Base-by-base conservation (phyloP, 35 echinoderm and acorn worm genomes). In the Apostichopus parvimensis region DNA sequence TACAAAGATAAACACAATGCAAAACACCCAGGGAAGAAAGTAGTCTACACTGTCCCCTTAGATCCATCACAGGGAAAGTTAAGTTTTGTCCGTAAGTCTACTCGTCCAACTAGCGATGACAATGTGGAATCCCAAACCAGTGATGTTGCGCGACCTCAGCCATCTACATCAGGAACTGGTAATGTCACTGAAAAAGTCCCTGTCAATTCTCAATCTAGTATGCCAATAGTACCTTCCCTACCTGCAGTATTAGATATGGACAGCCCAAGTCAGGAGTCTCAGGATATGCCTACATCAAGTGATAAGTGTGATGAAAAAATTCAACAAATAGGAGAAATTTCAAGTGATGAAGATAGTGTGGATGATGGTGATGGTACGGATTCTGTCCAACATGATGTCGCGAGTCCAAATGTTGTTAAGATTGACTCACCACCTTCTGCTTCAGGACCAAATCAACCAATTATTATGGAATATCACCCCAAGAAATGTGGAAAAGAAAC, bases 1-100 rank as follows among this genome's bases (percentile, higher is more conserved):
- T 88, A 88, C 86, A 88, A 88, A 88, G 22, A 66, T 18, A 61
- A 88, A 88, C 86, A 88, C 59, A 52, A 88, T 15, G 59, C 61
- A 61, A 66, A 66, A 88, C 86, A 88, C 86, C 55, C 86, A 66
- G 58, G 11, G 86, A 66, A 65, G 86, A 88, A 65, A 23, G 59
- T 65, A 88, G 86, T 88, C 56, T 88, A 88, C n/a, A 88, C 55
- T 66, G n/a, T 88, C 56, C 59, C 59, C 65, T 61, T 23, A 61
- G 86, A 88, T 66, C 62, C 86, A 65, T 65, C 58, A 22, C 86
- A 88, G 22, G 59, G 56, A 66, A 88, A 88, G 59, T 66, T 88
- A 88, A 88, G 59, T 71, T 88, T 88, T 71, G 59, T 66, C 64
- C 59, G 6, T 13, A 88, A 66, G 55, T 88, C 86, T 66, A 24